Percentiles rank a stretch among this genome's conserved stretches.
Evolutionary conservation across 2,113 vertebrate genomes (phyloP).

Genomic region (Trochalopteron elliotii): DNA sequence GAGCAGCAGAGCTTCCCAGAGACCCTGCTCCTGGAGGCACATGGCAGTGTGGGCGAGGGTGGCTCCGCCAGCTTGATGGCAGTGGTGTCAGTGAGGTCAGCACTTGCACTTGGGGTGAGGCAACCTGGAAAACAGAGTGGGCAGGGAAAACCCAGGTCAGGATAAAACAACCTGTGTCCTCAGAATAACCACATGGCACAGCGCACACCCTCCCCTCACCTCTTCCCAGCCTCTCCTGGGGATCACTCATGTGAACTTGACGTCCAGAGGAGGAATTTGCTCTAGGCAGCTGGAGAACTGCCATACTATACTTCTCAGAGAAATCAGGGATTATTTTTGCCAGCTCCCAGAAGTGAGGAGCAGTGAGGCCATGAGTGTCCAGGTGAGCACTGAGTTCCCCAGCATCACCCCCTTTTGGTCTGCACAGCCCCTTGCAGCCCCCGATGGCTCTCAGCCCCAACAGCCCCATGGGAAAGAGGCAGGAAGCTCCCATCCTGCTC

Average conservation of each 20-base stretch:
- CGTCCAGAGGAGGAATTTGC: not conserved
- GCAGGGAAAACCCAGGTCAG: not conserved
- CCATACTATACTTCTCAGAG: accelerated
- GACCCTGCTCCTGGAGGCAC: constrained; percentile 72
- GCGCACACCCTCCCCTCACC: accelerated
- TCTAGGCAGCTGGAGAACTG: not conserved
- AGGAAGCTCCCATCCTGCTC: not conserved
- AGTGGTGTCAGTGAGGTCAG: constrained; percentile 55
- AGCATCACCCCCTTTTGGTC: not conserved
- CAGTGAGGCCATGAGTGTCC: accelerated
- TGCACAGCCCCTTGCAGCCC: not conserved
- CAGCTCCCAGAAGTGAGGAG: no score
- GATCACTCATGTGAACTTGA: not conserved
- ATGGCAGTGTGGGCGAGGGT: constrained; percentile 71
- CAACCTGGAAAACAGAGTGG: constrained; percentile 75
- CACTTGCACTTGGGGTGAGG: constrained; percentile 76
- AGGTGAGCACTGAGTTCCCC: not conserved
- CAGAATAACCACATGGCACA: accelerated
- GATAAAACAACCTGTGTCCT: no score
- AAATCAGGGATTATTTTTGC: not conserved
- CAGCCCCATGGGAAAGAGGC: not conserved
- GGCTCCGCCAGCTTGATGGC: constrained; percentile 65
- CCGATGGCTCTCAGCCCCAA: not conserved
- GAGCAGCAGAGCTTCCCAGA: constrained; percentile 76
- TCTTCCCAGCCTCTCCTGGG: not conserved